Evolutionary conservation across 2,113 vertebrate genomes (phyloP), one percentile per base, ranked within the genome.

Genomic region (Melospiza georgiana): DNA sequence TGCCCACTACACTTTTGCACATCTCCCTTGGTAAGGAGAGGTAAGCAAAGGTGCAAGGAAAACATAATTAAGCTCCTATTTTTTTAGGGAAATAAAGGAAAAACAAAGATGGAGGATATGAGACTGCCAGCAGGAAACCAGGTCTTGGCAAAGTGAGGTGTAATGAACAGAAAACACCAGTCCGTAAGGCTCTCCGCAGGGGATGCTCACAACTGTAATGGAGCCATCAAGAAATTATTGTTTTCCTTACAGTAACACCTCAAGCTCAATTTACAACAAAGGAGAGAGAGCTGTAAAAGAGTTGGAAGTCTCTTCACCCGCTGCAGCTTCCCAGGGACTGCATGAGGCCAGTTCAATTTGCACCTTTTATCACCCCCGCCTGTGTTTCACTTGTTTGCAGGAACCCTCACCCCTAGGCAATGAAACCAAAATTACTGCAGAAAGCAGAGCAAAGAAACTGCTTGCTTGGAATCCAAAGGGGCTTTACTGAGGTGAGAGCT

Each of bases 101-200:
- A 62, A 85, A 93, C 61, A 90, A 91, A 82, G 72, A 82, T 74
- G 41, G 61, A 54, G 81, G 35, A 87, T 87, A 92, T 62, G 54
- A 91, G 63, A 57, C 57, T 87, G 72, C 88, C 80, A 87, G 91
- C 94, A 95, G 94, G 96, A 96, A 97, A 82, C 58, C 61, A 79
- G 35, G 48, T 79, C 86, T 96, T 91, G 67, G 90, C 15, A 12
- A 83, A 85, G 76, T 11, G 51, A 96, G 68, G 51, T 86, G 73
- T 91, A 97, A 97, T 95, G 89, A 96, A 96, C 93, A 96, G 90
- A 97, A 96, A 96, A 96, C 94, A 96, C 86, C 61, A 91, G 77
- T 84, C 81, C 61, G 5, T 62, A 62, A 62, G 85, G 74, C 17
- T 72, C 86, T 96, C 96, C 13, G 0, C 71, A 72, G 94, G 94